A percentile compares a stretch with the other conserved stretches of the same genome.
Evolutionary conservation across 1,140 invertebrate genomes (phyloP).

Genomic region (Zophobas morio): DNA sequence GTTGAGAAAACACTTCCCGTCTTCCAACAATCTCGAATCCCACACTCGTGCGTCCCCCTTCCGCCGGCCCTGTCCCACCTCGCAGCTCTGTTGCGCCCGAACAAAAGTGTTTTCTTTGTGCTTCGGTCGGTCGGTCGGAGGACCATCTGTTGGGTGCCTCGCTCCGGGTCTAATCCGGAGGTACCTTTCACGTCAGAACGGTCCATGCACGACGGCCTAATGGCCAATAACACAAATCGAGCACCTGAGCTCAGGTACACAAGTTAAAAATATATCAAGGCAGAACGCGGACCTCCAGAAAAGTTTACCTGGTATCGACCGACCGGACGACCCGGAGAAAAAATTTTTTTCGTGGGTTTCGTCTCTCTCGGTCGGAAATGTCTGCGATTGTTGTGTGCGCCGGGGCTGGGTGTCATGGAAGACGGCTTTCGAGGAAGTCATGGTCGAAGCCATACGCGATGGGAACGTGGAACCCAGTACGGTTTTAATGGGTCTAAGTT

Average conservation of each 20-base stretch:
- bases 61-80: background rate
- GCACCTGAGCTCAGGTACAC: slow-evolving; percentile 14
- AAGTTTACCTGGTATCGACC: background rate
- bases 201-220: background rate
- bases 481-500: too few species aligned
- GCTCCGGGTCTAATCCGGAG: slow-evolving; percentile 7
- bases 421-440: slow-evolving; percentile 16
- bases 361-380: slow-evolving; percentile 20
- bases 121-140: background rate
- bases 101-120: slow-evolving; percentile 26
- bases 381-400: slow-evolving; percentile 9
- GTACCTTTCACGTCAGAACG: background rate
- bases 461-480: background rate
- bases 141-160: slow-evolving; percentile 12
- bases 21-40: too few species aligned
- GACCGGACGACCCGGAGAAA: background rate
- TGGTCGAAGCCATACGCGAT: background rate
- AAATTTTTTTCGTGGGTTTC: background rate
- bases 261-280: slow-evolving; percentile 7
- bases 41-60: background rate
- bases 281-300: too few species aligned
- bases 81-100: background rate
- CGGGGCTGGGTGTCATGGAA: background rate
- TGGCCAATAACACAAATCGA: background rate
- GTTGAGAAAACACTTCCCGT: too few species aligned